Conservation (phyloP, 2,888 invertebrate genomes). For the Blera fallax region DNA sequence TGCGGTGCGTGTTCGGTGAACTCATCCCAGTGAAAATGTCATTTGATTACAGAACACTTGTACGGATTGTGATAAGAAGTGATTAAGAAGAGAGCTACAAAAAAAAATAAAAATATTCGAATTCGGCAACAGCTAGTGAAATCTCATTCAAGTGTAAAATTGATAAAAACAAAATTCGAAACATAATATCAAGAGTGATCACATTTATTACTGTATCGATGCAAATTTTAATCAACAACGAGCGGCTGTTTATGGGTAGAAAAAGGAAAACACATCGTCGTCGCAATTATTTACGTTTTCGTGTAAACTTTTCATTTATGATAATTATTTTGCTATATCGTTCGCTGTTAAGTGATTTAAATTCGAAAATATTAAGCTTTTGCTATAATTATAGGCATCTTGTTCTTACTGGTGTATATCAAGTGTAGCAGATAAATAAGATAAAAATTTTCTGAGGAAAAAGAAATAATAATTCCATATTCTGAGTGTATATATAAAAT, state of each 20-base stretch:
- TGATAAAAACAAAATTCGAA: neutral
- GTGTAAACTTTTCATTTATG: slow-evolving; percentile 75
- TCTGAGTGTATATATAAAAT: slow-evolving; percentile 18
- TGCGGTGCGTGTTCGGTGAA: slow-evolving; percentile 44
- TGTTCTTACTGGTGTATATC: neutral
- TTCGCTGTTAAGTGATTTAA: slow-evolving; percentile 59
- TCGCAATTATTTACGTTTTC: slow-evolving; percentile 82
- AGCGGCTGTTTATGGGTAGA: slow-evolving; percentile 81
- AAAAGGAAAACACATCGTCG: slow-evolving; percentile 81
- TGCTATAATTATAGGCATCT: neutral
- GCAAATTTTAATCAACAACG: slow-evolving; percentile 71
- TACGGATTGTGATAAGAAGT: slow-evolving; percentile 59
- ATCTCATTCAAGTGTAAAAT: slow-evolving; percentile 6
- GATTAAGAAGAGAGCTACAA: slow-evolving; percentile 14
- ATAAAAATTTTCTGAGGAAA: neutral
- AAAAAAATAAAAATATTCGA: slow-evolving; percentile 7
- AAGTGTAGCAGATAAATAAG: slow-evolving; percentile 36
- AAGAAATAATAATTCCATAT: slow-evolving; percentile 21
- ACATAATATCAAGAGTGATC: slow-evolving; percentile 23
- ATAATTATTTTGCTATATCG: slow-evolving; percentile 70
- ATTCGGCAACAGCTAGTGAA: slow-evolving; percentile 32
- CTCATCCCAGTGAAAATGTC: slow-evolving; percentile 66
- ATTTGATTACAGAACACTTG: slow-evolving; percentile 52
- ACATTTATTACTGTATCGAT: slow-evolving; percentile 57
- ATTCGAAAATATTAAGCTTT: slow-evolving; percentile 49